Evolutionary conservation across 2,113 vertebrate genomes (phyloP).

Genomic region (Centropus bengalensis): DNA sequence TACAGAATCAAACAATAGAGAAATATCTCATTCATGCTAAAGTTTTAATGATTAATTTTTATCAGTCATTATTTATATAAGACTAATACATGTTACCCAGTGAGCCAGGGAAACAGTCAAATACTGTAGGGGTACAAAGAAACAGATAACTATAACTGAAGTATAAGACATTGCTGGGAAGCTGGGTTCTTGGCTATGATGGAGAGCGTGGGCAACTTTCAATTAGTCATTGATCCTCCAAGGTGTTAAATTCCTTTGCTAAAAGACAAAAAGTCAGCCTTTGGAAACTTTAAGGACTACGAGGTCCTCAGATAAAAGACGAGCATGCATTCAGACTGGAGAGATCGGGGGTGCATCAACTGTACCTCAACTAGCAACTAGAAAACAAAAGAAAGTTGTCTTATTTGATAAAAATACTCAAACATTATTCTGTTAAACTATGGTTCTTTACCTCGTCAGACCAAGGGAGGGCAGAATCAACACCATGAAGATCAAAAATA

Average conservation of each 20-base stretch:
- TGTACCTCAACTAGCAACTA: not conserved
- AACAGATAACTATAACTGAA: not conserved
- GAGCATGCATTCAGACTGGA: not conserved
- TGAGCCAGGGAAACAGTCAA: not conserved
- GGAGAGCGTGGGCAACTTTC: not conserved
- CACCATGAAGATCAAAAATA: conserved; percentile 97
- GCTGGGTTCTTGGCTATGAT: not conserved
- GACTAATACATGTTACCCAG: not conserved
- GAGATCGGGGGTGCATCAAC: not conserved
- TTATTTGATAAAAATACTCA: not conserved
- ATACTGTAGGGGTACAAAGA: not conserved
- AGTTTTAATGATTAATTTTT: not conserved
- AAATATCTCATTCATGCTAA: not conserved
- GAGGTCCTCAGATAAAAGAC: not conserved
- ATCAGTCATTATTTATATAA: not conserved
- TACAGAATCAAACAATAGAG: not conserved
- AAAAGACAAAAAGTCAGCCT: not conserved
- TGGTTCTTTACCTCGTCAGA: conserved; percentile 89
- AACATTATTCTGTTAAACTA: not conserved
- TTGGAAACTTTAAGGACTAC: not conserved
- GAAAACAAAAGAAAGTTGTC: not conserved
- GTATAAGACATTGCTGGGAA: not conserved
- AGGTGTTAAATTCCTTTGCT: not conserved
- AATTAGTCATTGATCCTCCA: not conserved
- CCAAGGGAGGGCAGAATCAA: conserved; percentile 95